A percentile compares a stretch with the other conserved stretches of the same genome.
phyloP scores from a whole-genome alignment of 2,888 invertebrate genomes.

The Tetanocera ferruginea region DNA sequence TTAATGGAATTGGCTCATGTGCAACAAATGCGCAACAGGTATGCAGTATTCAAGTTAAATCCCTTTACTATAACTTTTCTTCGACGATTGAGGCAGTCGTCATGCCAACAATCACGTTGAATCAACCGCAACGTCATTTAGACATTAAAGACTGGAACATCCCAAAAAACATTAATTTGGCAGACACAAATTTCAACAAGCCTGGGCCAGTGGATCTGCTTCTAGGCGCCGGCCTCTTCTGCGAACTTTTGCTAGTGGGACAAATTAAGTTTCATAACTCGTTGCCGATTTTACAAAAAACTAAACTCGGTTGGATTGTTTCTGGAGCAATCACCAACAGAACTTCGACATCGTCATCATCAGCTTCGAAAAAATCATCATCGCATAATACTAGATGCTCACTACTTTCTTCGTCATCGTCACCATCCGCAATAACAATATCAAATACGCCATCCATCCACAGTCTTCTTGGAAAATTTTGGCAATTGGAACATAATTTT shows the following conservation, averaged over 20 bases:
- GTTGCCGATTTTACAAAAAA: not conserved
- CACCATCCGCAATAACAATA: no score
- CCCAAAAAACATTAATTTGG: not conserved
- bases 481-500: constrained; percentile 15
- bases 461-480: no score
- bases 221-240: not conserved
- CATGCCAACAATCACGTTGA: not conserved
- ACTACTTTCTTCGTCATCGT: no score
- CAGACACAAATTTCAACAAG: not conserved
- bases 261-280: not conserved
- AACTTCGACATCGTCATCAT: not conserved
- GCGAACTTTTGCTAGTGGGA: no score
- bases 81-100: not conserved
- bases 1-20: constrained; percentile 29
- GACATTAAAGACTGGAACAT: not conserved
- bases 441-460: no score
- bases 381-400: not conserved
- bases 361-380: not conserved
- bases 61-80: not conserved
- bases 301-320: constrained; percentile 24
- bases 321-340: not conserved
- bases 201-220: not conserved
- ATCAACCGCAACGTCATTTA: no score
- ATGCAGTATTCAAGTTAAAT: not conserved
- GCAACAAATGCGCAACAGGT: not conserved